Evolutionary conservation across 2,113 vertebrate genomes (phyloP), one percentile per base, ranked within the genome.

Genomic region (Raja brachyura): DNA sequence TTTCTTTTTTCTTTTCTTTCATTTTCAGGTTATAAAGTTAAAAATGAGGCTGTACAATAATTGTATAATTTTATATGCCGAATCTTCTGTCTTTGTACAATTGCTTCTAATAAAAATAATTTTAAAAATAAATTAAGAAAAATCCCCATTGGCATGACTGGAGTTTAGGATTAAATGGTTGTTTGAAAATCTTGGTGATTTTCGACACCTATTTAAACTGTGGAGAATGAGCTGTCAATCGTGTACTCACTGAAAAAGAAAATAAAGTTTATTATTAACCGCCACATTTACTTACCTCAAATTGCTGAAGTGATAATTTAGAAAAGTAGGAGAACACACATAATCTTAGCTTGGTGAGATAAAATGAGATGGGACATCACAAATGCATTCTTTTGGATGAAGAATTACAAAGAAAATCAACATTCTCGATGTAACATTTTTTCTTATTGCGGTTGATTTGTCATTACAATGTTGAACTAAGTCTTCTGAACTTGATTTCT

Each of bases 341-440:
- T 59, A 86, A 28, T 86, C 28, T 61, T 56, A 86, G 81, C 22
- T 56, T 86, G 81, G 25, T 61, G 25, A 86, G 54, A 86, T 61
- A 61, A 86, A 61, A 86, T 61, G 54, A 61, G 59, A 56, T 86
- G 81, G 54, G 81, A 61, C 81, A 61, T 59, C 48, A 59, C 22
- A 61, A 25, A 86, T 86, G 13, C 54, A 56, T 61, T 59, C 56
- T 61, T 86, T 86, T 54, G 56, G 56, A 86, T 86, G 81, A 86
- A 59, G 56, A 86, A 28, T 85, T 85, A 86, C 56, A 86, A 86
- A 59, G 54, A n/a, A 61, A 61, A 59, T 86, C 25, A 86, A 54
- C 81, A 61, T 86, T 22, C 56, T 86, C 81, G 1, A 86, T 56
- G 25, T 61, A 61, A 86, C 14, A 86, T 14, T 0, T 11, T n/a